phyloP scores from a whole-genome alignment of 1,140 invertebrate genomes.

The Musca domestica region DNA sequence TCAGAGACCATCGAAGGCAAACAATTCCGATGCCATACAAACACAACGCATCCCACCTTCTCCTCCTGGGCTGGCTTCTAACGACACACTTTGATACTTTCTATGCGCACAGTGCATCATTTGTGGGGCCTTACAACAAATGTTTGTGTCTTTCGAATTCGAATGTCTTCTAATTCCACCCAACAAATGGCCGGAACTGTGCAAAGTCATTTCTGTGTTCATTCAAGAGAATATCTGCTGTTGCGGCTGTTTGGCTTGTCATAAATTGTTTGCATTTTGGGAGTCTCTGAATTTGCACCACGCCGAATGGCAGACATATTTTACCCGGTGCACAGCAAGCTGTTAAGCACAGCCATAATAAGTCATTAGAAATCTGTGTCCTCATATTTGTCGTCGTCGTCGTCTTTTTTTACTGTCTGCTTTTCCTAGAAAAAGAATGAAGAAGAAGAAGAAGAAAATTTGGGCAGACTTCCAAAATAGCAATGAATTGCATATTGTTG shows the following conservation, averaged over 20 bases:
- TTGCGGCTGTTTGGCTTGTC: background rate
- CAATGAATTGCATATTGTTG: constrained; percentile 12
- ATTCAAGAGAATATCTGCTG: constrained; percentile 11
- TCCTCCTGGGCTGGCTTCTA: too few species aligned
- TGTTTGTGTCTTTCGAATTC: too few species aligned
- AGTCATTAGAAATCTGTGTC: constrained; percentile 6
- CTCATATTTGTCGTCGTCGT: background rate
- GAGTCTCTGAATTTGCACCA: background rate
- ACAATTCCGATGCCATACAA: too few species aligned
- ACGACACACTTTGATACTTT: too few species aligned
- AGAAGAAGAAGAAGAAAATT: background rate
- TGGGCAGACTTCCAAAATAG: constrained; percentile 9
- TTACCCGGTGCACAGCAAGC: too few species aligned
- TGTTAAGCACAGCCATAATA: constrained; percentile 5
- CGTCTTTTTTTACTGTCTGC: background rate
- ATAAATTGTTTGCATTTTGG: too few species aligned
- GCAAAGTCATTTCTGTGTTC: constrained; percentile 2
- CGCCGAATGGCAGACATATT: too few species aligned
- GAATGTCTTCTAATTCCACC: background rate
- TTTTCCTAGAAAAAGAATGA: background rate
- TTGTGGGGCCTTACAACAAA: too few species aligned
- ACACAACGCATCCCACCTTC: too few species aligned
- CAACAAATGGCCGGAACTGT: constrained; percentile 20
- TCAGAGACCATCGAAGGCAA: too few species aligned
- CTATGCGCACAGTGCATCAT: too few species aligned